Evolutionary conservation across 2,113 vertebrate genomes (phyloP).

Genomic region (Rhinolophus sinicus): DNA sequence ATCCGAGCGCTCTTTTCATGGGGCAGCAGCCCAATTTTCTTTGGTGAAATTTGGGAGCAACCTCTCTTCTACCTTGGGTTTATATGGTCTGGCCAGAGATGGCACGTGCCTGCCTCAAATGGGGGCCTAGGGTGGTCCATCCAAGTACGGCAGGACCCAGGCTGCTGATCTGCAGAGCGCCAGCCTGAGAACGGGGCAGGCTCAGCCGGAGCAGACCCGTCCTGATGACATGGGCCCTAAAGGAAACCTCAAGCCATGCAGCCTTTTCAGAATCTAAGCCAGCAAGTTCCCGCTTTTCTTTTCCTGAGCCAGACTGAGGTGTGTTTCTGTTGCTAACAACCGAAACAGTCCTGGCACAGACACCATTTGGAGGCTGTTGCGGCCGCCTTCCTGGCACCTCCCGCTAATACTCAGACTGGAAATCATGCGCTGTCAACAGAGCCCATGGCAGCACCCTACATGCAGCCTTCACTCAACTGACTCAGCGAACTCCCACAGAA

Average conservation of each 20-base stretch:
- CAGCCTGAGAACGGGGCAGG: fast-evolving
- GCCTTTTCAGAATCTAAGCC: background rate
- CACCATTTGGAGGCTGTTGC: fast-evolving
- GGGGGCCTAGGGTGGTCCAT: background rate
- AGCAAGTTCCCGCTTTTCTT: background rate
- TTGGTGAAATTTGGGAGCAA: background rate
- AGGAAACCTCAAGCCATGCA: background rate
- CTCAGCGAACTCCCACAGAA: background rate
- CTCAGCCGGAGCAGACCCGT: fast-evolving
- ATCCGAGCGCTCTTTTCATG: too few species aligned
- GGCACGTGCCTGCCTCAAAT: background rate
- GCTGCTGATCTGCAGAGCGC: background rate
- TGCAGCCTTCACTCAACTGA: fast-evolving
- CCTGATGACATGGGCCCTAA: background rate
- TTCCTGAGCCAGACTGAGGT: background rate
- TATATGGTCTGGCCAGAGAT: background rate
- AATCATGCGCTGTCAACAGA: too few species aligned
- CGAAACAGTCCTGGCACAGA: background rate
- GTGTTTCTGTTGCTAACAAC: background rate
- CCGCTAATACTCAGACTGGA: fast-evolving
- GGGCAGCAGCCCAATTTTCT: background rate
- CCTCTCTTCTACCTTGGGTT: background rate
- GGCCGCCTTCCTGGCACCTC: fast-evolving
- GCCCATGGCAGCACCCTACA: background rate
- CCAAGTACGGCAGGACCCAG: background rate